phyloP scores from a whole-genome alignment of 2,113 vertebrate genomes.

The Sitta europaea region DNA sequence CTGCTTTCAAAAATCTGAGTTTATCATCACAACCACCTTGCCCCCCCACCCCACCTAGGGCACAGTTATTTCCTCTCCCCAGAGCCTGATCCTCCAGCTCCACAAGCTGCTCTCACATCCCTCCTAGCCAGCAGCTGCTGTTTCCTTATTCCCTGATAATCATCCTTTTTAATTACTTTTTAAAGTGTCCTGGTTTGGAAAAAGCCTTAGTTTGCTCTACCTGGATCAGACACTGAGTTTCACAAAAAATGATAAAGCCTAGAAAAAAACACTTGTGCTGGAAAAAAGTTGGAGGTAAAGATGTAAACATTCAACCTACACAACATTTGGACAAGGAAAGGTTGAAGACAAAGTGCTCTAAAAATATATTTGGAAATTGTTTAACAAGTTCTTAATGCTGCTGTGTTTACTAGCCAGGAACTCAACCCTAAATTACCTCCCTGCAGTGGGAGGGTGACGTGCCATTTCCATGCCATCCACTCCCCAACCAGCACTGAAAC shows the following conservation, averaged over 20 bases:
- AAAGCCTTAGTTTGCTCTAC: not conserved
- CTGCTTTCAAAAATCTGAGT: not conserved
- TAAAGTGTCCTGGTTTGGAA: not conserved
- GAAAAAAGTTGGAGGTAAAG: not conserved
- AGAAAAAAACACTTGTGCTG: not conserved
- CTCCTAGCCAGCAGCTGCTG: not conserved
- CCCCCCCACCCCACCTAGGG: fast-evolving
- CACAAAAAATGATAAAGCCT: not conserved
- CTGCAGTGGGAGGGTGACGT: not conserved
- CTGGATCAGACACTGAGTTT: not conserved
- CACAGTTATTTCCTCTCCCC: not conserved
- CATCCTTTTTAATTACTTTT: not conserved
- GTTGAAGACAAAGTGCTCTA: not conserved
- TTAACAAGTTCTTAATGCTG: not conserved
- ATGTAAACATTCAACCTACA: not conserved
- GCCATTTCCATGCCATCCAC: not conserved
- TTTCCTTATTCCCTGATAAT: not conserved
- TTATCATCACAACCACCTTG: not conserved
- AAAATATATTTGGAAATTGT: not conserved
- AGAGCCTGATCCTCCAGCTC: not conserved
- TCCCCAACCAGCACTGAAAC: not conserved
- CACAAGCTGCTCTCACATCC: not conserved
- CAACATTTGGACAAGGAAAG: not conserved
- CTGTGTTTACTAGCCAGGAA: not conserved
- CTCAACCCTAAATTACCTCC: not conserved